phyloP scores from a whole-genome alignment of 2,797 vertebrate genomes.

The Crocidura indochinensis region DNA sequence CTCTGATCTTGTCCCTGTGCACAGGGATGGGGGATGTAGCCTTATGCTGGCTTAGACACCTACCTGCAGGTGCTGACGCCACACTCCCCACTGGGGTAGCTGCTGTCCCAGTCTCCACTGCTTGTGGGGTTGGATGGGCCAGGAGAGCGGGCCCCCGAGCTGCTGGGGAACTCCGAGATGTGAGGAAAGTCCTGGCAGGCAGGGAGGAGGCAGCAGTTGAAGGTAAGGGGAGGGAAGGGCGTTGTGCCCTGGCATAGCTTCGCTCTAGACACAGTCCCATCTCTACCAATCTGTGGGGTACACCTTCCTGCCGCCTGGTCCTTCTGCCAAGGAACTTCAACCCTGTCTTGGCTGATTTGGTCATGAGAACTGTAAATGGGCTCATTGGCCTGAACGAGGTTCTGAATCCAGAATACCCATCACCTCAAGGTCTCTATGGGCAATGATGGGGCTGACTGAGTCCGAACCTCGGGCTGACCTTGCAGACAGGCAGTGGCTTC shows the following conservation, averaged over 20 bases:
- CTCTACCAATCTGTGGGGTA: no score
- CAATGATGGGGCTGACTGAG: background rate
- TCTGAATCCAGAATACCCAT: no score
- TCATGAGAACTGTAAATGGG: slow-evolving; percentile 4
- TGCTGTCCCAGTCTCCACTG: slow-evolving; percentile 96
- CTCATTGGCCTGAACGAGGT: background rate
- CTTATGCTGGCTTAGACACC: slow-evolving; percentile 55
- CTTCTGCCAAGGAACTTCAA: no score
- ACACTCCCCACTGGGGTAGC: slow-evolving; percentile 97
- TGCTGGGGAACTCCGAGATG: slow-evolving; percentile 96
- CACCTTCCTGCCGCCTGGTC: no score
- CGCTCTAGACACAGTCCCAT: no score
- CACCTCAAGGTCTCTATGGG: background rate
- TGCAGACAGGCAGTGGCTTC: no score
- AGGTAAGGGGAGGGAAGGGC: rapidly evolving
- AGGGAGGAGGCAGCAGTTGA: background rate
- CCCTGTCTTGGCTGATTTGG: background rate
- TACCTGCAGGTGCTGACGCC: slow-evolving; percentile 98
- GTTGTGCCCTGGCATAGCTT: background rate
- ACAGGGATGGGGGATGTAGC: background rate
- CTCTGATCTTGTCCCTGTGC: background rate
- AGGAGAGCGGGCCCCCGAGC: slow-evolving; percentile 96
- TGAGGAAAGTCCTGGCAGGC: slow-evolving; percentile 95
- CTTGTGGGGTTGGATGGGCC: slow-evolving; percentile 94
- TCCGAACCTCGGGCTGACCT: no score